Evolutionary conservation across 2,797 vertebrate genomes (phyloP).

Genomic region (Onychomys arenicola): DNA sequence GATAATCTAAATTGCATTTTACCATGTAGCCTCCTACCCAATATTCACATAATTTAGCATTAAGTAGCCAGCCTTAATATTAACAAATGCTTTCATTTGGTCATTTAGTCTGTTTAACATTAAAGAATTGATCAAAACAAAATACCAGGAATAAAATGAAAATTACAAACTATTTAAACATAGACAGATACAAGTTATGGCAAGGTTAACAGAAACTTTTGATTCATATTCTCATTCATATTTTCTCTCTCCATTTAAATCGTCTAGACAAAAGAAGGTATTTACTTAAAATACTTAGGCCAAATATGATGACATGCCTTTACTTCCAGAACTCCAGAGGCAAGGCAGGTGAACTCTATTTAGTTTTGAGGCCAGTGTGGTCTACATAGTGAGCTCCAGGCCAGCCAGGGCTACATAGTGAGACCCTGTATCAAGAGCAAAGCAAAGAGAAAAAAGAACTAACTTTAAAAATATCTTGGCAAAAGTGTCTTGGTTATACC

Average conservation of each 20-base stretch:
- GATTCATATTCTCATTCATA: not conserved
- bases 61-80: not conserved
- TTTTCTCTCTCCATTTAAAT: not conserved
- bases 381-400: not conserved
- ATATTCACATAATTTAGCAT: not conserved
- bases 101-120: not conserved
- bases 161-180: not conserved
- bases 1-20: not conserved
- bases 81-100: constrained; percentile 50
- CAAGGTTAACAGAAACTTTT: not conserved
- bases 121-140: not conserved
- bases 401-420: not conserved
- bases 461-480: not conserved
- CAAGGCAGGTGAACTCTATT: not conserved
- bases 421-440: not conserved
- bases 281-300: not conserved
- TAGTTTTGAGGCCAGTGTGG: not conserved
- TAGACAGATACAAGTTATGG: not conserved
- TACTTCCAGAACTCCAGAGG: not conserved
- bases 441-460: not conserved
- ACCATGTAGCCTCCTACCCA: not conserved
- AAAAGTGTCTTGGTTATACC: not conserved
- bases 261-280: not conserved
- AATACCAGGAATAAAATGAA: not conserved
- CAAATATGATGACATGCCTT: not conserved